phyloP scores from a whole-genome alignment of 2,113 vertebrate genomes.

The Bubalus kerabau region DNA sequence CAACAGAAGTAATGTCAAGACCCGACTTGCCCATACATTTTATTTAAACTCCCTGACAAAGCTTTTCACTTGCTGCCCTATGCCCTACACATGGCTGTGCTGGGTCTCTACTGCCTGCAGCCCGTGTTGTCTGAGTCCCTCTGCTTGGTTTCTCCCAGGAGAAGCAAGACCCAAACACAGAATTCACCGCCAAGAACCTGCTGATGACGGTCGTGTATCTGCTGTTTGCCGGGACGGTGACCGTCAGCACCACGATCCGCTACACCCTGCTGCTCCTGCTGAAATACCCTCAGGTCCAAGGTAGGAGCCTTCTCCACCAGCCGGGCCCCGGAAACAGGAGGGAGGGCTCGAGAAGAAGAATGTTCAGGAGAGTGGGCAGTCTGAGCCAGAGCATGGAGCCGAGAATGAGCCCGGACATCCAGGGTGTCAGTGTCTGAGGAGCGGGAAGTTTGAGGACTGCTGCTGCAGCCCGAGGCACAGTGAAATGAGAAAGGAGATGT shows the following conservation, averaged over 20 bases:
- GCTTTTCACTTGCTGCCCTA: neutral
- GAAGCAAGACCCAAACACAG: conserved; percentile 39
- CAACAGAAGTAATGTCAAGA: neutral
- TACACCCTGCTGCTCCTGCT: conserved; percentile 70
- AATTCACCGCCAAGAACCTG: conserved; percentile 68
- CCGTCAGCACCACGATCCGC: conserved; percentile 47
- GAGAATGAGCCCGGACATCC: accelerated
- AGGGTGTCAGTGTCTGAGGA: neutral
- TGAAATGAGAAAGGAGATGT: neutral
- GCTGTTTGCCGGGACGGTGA: conserved; percentile 64
- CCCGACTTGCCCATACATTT: neutral
- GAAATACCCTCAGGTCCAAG: conserved; percentile 66
- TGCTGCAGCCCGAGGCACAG: accelerated
- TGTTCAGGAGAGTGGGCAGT: too few relatives aligned
- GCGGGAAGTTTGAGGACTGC: neutral
- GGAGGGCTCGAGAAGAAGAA: neutral
- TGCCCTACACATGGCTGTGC: neutral
- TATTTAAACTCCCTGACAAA: neutral
- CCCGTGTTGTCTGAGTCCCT: neutral
- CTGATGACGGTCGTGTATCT: conserved; percentile 58
- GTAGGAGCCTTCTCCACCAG: conserved; percentile 30
- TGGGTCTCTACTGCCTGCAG: neutral
- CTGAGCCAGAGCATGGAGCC: neutral
- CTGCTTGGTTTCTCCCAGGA: conserved; percentile 59
- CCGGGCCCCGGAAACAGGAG: neutral